Base-by-base conservation (phyloP, 1,140 invertebrate species). In the Drosophila bipectinata region DNA sequence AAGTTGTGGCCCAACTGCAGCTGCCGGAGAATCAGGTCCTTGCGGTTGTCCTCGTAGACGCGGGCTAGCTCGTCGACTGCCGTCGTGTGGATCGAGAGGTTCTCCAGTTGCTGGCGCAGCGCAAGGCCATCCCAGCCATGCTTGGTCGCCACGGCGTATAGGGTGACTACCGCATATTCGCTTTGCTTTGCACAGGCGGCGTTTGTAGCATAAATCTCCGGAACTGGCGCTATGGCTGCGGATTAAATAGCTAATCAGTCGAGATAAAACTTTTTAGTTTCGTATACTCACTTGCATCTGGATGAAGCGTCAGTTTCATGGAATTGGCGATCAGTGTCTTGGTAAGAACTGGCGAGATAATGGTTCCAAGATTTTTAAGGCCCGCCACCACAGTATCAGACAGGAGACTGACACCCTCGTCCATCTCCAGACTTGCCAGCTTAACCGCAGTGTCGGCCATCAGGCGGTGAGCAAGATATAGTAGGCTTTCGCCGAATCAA, bases 201-300 rank as follows among this genome's bases (percentile, higher is more conserved):
- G 15, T 90, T 89, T 3, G 56, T 64, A 3, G 90, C 91, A 51
- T 92, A 92, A 14, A 92, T 77, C 66, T 92, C 91, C 6, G 91
- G 90, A 8, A 87, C 88, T 15, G 87, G 78, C 9, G 91, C 85
- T 56, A 92, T 84, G 49, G 75, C 91, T 92, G 4, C n/a, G 5
- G 5, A n/a, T 5, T 10, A 10, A 21, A 6, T 1, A 12, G 0
- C 7, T 24, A n/a, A 1, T 37, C 7, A n/a, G 10, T 14, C 3
- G 39, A 0, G 44, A 18, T 21, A 10, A 1, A 18, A 5, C 2
- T 12, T 8, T 10, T 4, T 1, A 14, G 3, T 14, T 1, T 18
- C 30, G 2, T 8, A 0, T 15, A 73, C 79, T 74, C 58, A 92
- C 91, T 92, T 57, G 91, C 81, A 60, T 91, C 88, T 28, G 87